Conservation (phyloP, 2,797 vertebrate species). For the Gadopsis marmoratus region DNA sequence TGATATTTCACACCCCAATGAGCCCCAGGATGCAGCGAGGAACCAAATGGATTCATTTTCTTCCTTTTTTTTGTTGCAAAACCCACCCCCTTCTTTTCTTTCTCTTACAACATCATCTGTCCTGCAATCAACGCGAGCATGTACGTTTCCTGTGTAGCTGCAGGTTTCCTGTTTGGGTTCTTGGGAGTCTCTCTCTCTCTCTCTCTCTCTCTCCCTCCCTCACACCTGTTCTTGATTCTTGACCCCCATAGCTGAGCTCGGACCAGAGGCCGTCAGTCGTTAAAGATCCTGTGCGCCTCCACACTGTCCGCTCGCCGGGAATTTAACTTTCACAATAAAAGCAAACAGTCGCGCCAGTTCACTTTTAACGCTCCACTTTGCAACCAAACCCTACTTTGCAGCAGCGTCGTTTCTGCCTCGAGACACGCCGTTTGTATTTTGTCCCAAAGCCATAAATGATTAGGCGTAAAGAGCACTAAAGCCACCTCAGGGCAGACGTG, state of each 20-base stretch:
- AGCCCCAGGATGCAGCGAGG: constrained; percentile 82
- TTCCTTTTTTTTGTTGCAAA: constrained; percentile 42
- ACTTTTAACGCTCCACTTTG: background rate
- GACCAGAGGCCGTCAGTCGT: constrained; percentile 66
- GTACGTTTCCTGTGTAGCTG: constrained; percentile 42
- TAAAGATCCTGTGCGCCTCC: constrained; percentile 25
- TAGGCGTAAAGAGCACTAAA: constrained; percentile 34
- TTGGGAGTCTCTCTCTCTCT: background rate
- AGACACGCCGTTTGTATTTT: constrained; percentile 41
- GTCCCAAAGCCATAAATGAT: constrained; percentile 49
- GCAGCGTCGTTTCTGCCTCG: constrained; percentile 16
- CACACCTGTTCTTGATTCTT: constrained; percentile 72
- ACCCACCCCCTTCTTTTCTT: background rate
- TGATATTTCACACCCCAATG: constrained; percentile 96
- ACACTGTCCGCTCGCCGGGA: constrained; percentile 36
- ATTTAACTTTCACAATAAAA: constrained; percentile 53
- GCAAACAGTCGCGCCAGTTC: constrained; percentile 26
- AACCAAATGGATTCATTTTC: constrained; percentile 71
- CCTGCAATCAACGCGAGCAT: constrained; percentile 61
- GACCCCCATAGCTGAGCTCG: constrained; percentile 63
- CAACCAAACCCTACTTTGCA: background rate
- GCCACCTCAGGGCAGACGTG: constrained; percentile 21
- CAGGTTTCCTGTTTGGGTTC: constrained; percentile 35
- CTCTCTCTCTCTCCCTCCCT: background rate
- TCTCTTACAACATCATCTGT: constrained; percentile 40